Conservation (phyloP, 2,888 invertebrate genomes). For the Nomada goodeniana region DNA sequence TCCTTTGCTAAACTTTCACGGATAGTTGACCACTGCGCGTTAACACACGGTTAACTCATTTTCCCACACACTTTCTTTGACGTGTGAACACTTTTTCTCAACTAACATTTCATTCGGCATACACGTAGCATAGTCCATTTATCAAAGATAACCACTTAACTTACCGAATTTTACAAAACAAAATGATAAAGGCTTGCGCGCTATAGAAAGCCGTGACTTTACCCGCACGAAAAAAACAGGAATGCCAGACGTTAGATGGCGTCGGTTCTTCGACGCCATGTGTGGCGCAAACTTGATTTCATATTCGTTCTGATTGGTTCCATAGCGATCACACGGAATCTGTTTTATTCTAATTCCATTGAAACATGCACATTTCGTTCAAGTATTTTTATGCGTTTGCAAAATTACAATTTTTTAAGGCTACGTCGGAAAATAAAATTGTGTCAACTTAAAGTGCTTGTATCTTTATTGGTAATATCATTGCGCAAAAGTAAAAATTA, state of each 20-base stretch:
- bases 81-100: slow-evolving; percentile 64
- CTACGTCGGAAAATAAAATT: neutral
- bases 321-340: slow-evolving; percentile 21
- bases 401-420: neutral
- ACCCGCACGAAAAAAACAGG: slow-evolving; percentile 79
- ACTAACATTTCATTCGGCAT: slow-evolving; percentile 64
- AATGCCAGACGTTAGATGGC: slow-evolving; percentile 84
- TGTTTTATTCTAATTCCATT: slow-evolving; percentile 35
- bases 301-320: slow-evolving; percentile 58
- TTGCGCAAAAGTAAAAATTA: neutral
- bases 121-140: slow-evolving; percentile 55
- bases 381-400: neutral
- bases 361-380: slow-evolving; percentile 6
- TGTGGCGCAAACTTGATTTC: slow-evolving; percentile 67
- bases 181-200: slow-evolving; percentile 72
- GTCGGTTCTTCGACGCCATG: slow-evolving; percentile 81
- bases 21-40: slow-evolving; percentile 73
- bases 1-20: slow-evolving; percentile 67
- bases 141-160: slow-evolving; percentile 46
- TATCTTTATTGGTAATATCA: neutral
- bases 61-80: slow-evolving; percentile 70
- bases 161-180: slow-evolving; percentile 65
- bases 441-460: neutral
- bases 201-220: slow-evolving; percentile 75
- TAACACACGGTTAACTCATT: slow-evolving; percentile 81